Evolutionary conservation across 2,888 invertebrate genomes (phyloP).

Genomic region (Myopa tessellatipennis): DNA sequence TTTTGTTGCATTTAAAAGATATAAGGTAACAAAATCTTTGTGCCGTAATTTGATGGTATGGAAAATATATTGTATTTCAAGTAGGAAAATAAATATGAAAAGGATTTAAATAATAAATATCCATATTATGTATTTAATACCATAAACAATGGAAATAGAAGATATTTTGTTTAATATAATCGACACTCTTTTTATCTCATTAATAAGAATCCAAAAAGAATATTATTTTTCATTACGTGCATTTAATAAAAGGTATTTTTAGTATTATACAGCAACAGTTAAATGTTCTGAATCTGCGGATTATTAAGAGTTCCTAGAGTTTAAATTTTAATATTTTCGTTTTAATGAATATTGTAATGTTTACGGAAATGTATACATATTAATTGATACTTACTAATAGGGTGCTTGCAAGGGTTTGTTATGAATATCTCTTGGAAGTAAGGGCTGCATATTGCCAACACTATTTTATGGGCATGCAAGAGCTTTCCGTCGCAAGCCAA

Average conservation of each 20-base stretch:
- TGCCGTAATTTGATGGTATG: too few relatives aligned
- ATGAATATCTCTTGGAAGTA: slow-evolving; percentile 70
- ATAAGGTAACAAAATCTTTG: too few relatives aligned
- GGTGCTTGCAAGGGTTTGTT: slow-evolving; percentile 69
- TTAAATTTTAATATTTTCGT: too few relatives aligned
- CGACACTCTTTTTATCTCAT: background rate
- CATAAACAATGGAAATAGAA: background rate
- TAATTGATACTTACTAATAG: slow-evolving; percentile 65
- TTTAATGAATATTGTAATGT: too few relatives aligned
- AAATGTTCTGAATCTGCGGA: too few relatives aligned
- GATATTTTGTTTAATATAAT: background rate
- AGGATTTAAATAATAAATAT: too few relatives aligned
- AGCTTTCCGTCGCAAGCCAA: slow-evolving; percentile 70
- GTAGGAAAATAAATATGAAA: too few relatives aligned
- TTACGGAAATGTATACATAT: too few relatives aligned
- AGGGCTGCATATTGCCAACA: slow-evolving; percentile 70
- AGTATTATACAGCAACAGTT: background rate
- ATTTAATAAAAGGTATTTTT: background rate
- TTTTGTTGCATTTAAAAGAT: too few relatives aligned
- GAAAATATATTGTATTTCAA: too few relatives aligned
- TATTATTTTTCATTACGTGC: background rate
- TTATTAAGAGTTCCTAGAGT: too few relatives aligned
- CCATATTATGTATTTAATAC: too few relatives aligned
- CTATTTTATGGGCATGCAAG: slow-evolving; percentile 70
- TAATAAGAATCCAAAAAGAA: background rate